phyloP scores from a whole-genome alignment of 2,797 vertebrate species.

The Labroides dimidiatus region DNA sequence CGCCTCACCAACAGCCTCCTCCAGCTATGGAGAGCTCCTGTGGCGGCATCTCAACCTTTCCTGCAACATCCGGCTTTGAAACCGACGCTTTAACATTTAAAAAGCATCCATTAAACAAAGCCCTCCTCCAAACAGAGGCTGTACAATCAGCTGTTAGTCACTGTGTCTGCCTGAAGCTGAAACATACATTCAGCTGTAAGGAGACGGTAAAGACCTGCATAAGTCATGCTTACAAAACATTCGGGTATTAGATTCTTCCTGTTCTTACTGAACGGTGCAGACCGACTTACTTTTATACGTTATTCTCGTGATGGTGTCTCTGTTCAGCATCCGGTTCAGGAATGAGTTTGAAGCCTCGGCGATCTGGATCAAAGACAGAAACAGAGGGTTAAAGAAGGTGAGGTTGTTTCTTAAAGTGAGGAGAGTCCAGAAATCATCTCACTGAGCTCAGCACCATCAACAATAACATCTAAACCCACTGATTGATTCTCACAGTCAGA shows the following conservation, averaged over 20 bases:
- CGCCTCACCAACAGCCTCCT: constrained; percentile 30
- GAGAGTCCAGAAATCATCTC: background rate
- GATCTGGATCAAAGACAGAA: constrained; percentile 83
- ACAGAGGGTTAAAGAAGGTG: background rate
- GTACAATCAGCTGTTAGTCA: background rate
- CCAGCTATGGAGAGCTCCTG: constrained; percentile 23
- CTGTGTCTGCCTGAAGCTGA: background rate
- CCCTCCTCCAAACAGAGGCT: background rate
- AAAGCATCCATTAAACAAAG: background rate
- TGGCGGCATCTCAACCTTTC: constrained; percentile 8
- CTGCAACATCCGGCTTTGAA: constrained; percentile 11
- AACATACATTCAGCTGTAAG: too few species aligned
- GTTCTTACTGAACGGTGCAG: too few species aligned
- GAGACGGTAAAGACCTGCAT: too few species aligned
- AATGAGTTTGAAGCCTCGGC: constrained; percentile 97
- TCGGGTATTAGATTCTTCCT: too few species aligned
- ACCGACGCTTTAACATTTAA: background rate
- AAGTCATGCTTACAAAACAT: too few species aligned
- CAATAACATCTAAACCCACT: constrained; percentile 37
- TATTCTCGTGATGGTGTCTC: constrained; percentile 99
- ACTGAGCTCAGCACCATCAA: constrained; percentile 10
- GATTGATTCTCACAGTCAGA: constrained; percentile 50
- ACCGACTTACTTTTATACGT: constrained; percentile 99
- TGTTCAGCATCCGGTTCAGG: constrained; percentile 99
- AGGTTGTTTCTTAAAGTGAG: background rate